These are phyloP conservation scores for Thaleichthys pacificus DNA, from an alignment of 2,797 vertebrate genomes.

Conservation along the genomic window DNA sequence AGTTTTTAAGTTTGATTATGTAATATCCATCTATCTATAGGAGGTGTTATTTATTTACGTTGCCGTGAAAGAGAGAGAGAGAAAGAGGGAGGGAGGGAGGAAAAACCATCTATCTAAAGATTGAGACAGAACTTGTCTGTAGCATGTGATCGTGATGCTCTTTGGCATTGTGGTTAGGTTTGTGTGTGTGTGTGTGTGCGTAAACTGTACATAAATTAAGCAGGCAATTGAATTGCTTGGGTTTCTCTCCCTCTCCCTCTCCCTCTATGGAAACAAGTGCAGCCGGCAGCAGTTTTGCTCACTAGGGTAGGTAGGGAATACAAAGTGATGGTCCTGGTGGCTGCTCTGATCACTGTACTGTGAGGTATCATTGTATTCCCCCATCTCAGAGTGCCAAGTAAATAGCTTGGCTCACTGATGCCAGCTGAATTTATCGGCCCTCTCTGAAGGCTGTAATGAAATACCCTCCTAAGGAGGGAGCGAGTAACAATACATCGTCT, in stretches of 20 bases:
- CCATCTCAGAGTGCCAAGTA: slow-evolving; percentile 13
- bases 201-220: background rate
- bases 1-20: too few relatives aligned
- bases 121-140: too few relatives aligned
- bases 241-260: background rate
- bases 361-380: slow-evolving; percentile 8
- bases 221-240: background rate
- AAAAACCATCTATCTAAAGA: too few relatives aligned
- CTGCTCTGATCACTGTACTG: background rate
- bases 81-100: too few relatives aligned
- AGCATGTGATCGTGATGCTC: too few relatives aligned
- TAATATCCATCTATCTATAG: too few relatives aligned
- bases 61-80: too few relatives aligned
- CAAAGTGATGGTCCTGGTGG: background rate
- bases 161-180: too few relatives aligned
- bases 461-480: slow-evolving; percentile 14
- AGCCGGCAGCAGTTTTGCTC: background rate
- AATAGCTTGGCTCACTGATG: slow-evolving; percentile 13
- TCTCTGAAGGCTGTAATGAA: slow-evolving; percentile 27
- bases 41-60: too few relatives aligned
- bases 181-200: too few relatives aligned
- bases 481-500: slow-evolving; percentile 16
- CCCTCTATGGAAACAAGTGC: slow-evolving; percentile 5
- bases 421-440: slow-evolving; percentile 18
- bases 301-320: background rate